Evolutionary conservation across 2,797 vertebrate species (phyloP).

Genomic region (Propithecus perrieri): DNA sequence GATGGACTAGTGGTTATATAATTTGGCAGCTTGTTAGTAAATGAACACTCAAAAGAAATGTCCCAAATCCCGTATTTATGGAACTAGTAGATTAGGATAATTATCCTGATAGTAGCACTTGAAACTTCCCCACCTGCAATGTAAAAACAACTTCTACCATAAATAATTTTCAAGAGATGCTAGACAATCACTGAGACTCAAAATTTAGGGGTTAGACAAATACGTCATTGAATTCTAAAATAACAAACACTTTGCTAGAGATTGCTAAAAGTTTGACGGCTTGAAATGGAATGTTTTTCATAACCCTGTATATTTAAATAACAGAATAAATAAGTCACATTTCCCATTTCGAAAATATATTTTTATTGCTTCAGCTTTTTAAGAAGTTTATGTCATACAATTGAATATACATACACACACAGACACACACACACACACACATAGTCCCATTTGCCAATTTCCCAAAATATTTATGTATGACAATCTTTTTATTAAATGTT

Average conservation of each 20-base stretch:
- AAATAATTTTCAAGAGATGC: constrained; percentile 20
- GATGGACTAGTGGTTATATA: background rate
- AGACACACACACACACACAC: background rate
- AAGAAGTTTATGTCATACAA: background rate
- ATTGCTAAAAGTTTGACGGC: background rate
- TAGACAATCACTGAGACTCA: background rate
- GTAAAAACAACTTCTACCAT: background rate
- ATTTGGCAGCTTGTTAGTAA: background rate
- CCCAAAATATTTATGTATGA: background rate
- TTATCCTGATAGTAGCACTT: constrained; percentile 10
- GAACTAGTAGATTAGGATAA: constrained; percentile 40
- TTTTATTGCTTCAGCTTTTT: background rate
- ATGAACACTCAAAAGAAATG: constrained; percentile 52
- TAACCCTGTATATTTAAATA: background rate
- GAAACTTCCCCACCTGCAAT: constrained; percentile 30
- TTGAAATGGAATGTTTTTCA: background rate
- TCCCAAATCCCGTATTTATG: constrained; percentile 13
- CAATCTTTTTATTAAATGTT: background rate
- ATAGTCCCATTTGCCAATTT: background rate
- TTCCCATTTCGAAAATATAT: background rate
- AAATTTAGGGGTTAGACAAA: background rate
- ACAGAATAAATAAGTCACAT: background rate
- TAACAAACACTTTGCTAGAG: background rate
- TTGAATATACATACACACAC: background rate
- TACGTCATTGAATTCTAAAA: background rate